These are phyloP conservation scores for Sepioteuthis lessoniana DNA, from an alignment of 2,888 invertebrate genomes.

Conservation along the genomic window DNA sequence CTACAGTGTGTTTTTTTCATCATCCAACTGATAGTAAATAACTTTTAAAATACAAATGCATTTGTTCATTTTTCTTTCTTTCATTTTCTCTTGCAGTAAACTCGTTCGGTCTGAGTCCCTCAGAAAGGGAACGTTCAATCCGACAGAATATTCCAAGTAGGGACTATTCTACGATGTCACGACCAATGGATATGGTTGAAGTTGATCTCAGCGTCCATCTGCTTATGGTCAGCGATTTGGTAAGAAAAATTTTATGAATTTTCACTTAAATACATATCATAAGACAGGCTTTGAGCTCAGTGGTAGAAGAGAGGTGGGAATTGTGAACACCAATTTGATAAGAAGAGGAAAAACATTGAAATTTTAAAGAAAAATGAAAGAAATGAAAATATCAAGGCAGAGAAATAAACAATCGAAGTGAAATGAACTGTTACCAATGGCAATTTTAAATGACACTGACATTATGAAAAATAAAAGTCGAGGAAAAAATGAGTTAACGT, in stretches of 20 bases:
- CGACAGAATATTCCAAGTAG: slow-evolving; percentile 41
- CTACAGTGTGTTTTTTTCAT: too few species aligned
- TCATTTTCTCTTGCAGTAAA: not conserved
- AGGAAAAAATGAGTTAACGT: too few species aligned
- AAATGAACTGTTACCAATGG: too few species aligned
- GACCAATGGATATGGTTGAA: slow-evolving; percentile 42
- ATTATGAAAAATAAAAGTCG: too few species aligned
- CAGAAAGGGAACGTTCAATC: slow-evolving; percentile 43
- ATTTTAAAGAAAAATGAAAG: too few species aligned
- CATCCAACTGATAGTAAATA: too few species aligned
- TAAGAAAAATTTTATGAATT: not conserved
- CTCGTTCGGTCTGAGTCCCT: slow-evolving; percentile 34
- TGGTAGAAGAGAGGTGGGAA: not conserved
- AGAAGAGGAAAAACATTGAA: too few species aligned
- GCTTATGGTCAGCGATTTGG: slow-evolving; percentile 24
- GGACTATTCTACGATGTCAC: slow-evolving; percentile 36
- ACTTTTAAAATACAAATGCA: too few species aligned
- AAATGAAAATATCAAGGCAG: too few species aligned
- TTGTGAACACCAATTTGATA: too few species aligned
- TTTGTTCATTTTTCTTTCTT: not conserved
- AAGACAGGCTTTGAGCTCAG: not conserved
- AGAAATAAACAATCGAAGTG: too few species aligned
- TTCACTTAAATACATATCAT: not conserved
- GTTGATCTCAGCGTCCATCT: slow-evolving; percentile 41
- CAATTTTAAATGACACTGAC: too few species aligned